Conservation (phyloP, 2,888 invertebrate genomes). For the Cabera pusaria region DNA sequence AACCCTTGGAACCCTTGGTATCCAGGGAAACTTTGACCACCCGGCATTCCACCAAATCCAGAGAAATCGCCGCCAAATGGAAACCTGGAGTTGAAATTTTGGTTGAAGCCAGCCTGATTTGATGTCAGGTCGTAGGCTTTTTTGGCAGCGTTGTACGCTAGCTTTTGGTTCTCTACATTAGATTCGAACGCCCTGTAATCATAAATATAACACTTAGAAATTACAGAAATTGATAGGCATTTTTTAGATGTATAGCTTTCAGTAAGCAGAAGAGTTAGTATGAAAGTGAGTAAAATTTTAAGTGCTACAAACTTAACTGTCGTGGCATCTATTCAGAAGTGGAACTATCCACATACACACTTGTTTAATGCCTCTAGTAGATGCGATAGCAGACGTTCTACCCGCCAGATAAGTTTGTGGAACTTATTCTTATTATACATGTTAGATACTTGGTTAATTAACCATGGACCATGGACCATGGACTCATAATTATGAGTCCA, state of each 20-base stretch:
- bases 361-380: too few species aligned
- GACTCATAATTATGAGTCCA: too few species aligned
- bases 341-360: too few species aligned
- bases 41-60: slow-evolving; percentile 32
- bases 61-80: slow-evolving; percentile 17
- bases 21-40: slow-evolving; percentile 24
- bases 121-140: slow-evolving; percentile 69
- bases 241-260: slow-evolving; percentile 1
- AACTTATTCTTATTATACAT: too few species aligned
- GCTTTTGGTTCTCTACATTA: slow-evolving; percentile 57
- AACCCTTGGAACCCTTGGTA: slow-evolving; percentile 27
- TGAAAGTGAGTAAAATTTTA: slow-evolving; percentile 15
- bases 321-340: too few species aligned
- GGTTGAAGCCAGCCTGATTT: slow-evolving; percentile 55
- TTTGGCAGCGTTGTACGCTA: slow-evolving; percentile 63
- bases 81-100: slow-evolving; percentile 59
- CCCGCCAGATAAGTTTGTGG: too few species aligned
- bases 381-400: too few species aligned
- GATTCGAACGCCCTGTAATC: slow-evolving; percentile 64
- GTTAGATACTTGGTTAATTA: slow-evolving; percentile 12
- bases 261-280: slow-evolving; percentile 16
- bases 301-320: too few species aligned
- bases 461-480: too few species aligned
- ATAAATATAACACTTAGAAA: slow-evolving; percentile 28
- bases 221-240: too few species aligned